Evolutionary conservation across 2,113 vertebrate species (phyloP).

Genomic region (Pandion haliaetus): DNA sequence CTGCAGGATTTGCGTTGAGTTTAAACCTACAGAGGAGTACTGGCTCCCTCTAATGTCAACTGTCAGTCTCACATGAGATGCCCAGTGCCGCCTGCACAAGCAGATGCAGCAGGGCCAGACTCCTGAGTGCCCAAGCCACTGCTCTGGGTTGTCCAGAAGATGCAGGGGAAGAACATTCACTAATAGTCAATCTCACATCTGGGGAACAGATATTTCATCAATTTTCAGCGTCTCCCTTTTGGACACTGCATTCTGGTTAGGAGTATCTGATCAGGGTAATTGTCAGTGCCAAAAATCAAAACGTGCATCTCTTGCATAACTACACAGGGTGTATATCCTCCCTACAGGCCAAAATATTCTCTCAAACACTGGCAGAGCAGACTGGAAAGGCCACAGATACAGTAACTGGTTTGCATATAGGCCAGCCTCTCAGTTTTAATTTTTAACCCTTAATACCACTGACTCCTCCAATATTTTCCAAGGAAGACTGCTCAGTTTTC

Average conservation of each 20-base stretch:
- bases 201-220: neutral
- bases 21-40: neutral
- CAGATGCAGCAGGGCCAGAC: neutral
- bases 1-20: neutral
- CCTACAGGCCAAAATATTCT: neutral
- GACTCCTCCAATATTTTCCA: neutral
- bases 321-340: neutral
- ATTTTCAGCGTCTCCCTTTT: neutral
- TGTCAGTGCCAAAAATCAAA: neutral
- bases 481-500: neutral
- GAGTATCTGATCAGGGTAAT: neutral
- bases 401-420: neutral
- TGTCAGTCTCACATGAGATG: neutral
- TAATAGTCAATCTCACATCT: neutral
- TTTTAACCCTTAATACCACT: neutral
- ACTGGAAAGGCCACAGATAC: neutral
- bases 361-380: neutral
- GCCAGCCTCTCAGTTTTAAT: neutral
- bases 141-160: neutral
- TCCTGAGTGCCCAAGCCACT: neutral
- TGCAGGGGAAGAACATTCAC: neutral
- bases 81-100: neutral
- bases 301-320: rapidly evolving
- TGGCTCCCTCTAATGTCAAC: neutral
- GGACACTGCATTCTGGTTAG: neutral